Evolutionary conservation across 2,113 vertebrate genomes (phyloP), one percentile per base, ranked within the genome.

Genomic region (Lophura nycthemera): DNA sequence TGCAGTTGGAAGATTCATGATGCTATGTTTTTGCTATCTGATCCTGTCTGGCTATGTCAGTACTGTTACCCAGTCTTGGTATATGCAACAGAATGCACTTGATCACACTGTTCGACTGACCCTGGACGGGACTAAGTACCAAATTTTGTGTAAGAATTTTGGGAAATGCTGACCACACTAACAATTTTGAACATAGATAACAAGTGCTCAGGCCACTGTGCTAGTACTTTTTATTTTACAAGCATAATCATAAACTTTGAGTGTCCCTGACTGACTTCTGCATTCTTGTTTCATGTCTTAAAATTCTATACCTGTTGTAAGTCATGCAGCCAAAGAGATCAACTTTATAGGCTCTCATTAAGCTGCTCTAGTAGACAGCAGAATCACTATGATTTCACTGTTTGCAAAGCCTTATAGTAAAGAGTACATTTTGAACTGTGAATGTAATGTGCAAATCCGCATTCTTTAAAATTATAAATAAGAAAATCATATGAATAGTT

Each of bases 41-140:
- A 36, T 18, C 54, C 10, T 17, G 18, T 87, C 69, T 59, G 24
- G 50, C 36, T 86, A 10, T 29, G 20, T 38, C 38, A 52, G 4
- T 60, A 22, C 54, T 64, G 18, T 63, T 56, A 70, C 3, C 22
- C 5, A n/a, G 3, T 42, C 48, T 65, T 17, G 5, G 5, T 47
- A 70, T 79, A 43, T 74, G 48, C 79, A 75, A 48, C 8, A 71
- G 29, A 70, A 71, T 30, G 12, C 2, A 43, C 75, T 84, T 84
- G 38, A 71, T 84, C 21, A 84, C 43, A 5, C 5, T 15, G 12
- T 42, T 54, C n/a, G 47, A 72, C 71, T 48, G 59, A 43, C 25
- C 32, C 25, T 72, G 24, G 20, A 50, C 22, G 40, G 40, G 38
- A 9, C 13, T 70, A 56, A 66, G 0, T 0, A 16, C 2, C 11